These are phyloP conservation scores for Scaptomyza flava DNA, from an alignment of 2,888 invertebrate species.

Conservation along the genomic window DNA sequence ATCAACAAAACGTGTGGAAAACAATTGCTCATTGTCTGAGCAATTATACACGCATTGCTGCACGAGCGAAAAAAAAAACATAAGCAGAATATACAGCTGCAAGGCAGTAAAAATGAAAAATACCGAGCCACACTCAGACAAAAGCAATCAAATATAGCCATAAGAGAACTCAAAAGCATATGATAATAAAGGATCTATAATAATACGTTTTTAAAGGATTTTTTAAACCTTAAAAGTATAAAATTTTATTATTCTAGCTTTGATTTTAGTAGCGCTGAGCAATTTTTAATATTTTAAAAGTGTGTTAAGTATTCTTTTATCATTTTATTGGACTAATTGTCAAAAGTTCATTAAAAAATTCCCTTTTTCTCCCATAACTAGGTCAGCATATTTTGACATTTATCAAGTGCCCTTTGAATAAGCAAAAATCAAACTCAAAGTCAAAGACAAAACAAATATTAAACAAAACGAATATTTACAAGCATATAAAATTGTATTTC, in stretches of 20 bases:
- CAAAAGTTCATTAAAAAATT: background rate
- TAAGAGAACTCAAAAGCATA: constrained; percentile 28
- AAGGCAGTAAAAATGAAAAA: constrained; percentile 27
- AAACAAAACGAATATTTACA: constrained; percentile 9
- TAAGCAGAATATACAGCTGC: constrained; percentile 9
- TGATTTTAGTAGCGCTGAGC: background rate
- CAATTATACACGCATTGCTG: constrained; percentile 80
- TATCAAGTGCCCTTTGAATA: background rate
- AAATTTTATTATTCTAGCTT: background rate
- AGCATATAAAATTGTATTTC: constrained; percentile 35
- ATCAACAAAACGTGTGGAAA: constrained; percentile 50
- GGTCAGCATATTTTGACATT: constrained; percentile 6
- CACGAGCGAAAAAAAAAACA: constrained; percentile 10
- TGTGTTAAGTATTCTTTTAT: background rate
- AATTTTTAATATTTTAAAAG: background rate
- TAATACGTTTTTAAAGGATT: background rate
- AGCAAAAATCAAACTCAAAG: constrained; percentile 18
- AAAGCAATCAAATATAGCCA: background rate
- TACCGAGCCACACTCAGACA: constrained; percentile 6
- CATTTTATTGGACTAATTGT: background rate
- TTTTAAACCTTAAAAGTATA: background rate
- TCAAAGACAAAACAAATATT: constrained; percentile 44
- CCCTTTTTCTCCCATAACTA: background rate
- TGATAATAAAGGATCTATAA: constrained; percentile 12
- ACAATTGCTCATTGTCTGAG: constrained; percentile 79